Evolutionary conservation across 2,888 invertebrate species (phyloP).

Genomic region (Conistra vaccinii): DNA sequence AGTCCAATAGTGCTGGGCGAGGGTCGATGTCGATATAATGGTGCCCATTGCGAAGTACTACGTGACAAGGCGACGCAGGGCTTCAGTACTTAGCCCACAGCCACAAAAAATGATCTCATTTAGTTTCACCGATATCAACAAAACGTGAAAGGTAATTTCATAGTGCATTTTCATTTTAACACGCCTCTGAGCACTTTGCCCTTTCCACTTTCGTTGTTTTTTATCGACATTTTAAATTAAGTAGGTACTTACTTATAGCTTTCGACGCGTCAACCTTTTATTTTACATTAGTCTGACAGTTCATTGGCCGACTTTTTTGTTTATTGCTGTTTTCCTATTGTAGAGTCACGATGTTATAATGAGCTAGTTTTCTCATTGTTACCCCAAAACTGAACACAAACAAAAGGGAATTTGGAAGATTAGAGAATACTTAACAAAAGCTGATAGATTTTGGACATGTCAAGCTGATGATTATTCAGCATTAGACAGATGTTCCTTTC

Average conservation of each 20-base stretch:
- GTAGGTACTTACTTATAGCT: constrained; percentile 52
- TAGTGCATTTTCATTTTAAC: constrained; percentile 87
- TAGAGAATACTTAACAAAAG: constrained; percentile 35
- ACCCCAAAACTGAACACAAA: constrained; percentile 21
- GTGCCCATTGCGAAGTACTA: constrained; percentile 77
- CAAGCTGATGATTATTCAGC: constrained; percentile 61
- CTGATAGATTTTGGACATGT: constrained; percentile 40
- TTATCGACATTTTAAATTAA: constrained; percentile 71
- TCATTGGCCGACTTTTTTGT: constrained; percentile 61
- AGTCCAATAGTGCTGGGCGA: constrained; percentile 65
- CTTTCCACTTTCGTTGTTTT: constrained; percentile 85
- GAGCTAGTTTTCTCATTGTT: constrained; percentile 39
- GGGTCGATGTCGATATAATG: constrained; percentile 75
- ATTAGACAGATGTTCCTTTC: constrained; percentile 85
- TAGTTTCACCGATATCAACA: constrained; percentile 84
- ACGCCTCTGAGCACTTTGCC: constrained; percentile 86
- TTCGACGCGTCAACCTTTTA: constrained; percentile 55
- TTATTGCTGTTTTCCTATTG: constrained; percentile 47
- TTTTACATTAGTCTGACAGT: constrained; percentile 60
- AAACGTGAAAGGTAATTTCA: constrained; percentile 90
- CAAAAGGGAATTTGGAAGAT: constrained; percentile 17
- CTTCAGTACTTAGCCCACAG: constrained; percentile 75
- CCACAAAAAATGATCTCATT: constrained; percentile 88
- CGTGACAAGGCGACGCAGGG: constrained; percentile 78
- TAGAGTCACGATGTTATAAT: constrained; percentile 54